Evolutionary conservation across 2,797 vertebrate species (phyloP), one percentile per base, ranked within the genome.

Genomic region (Novumbra hubbsi): DNA sequence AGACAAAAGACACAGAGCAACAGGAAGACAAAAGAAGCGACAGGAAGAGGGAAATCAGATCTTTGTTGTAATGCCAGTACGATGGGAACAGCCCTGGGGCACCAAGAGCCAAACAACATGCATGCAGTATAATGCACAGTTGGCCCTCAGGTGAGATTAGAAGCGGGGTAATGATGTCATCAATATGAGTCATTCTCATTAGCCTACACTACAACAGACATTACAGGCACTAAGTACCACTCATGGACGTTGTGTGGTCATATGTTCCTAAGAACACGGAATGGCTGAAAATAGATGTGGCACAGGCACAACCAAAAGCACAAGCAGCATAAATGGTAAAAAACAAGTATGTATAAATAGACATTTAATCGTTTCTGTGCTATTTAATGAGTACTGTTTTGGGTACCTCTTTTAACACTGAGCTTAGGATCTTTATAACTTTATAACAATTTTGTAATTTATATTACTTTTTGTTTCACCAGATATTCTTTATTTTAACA

Each of bases 171-270:
- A 72, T 67, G 76, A 81, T 76, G 77, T 80, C 78, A 86, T 81
- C 76, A 74, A 66, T 16, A 72, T 80, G 84, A 87, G 82, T 87
- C 84, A 80, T 14, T 76, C 79, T 86, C 81, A 80, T 86, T 86
- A 85, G 82, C 76, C 72, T 41, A 62, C 74, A 70, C 57, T 71
- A 73, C 79, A 76, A 77, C 66, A 84, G 75, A 78, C 68, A 66
- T 69, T 48, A 50, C 67, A 49, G n/a, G 12, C 67, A 68, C 52
- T 62, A 45, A 70, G 60, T 45, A 48, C 73, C 73, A 79, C 81
- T 75, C 70, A 71, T 32, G 70, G n/a, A 52, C 21, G 11, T 5
- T 0, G 8, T 12, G 32, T 71, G 50, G 9, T 55, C 32, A 32
- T n/a, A 66, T 38, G 64, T 30, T 66, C 32, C 32, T 32, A 17